Percentiles rank a stretch among this genome's conserved stretches.
phyloP scores from a whole-genome alignment of 2,888 invertebrate genomes.

The Drosophila atripex region DNA sequence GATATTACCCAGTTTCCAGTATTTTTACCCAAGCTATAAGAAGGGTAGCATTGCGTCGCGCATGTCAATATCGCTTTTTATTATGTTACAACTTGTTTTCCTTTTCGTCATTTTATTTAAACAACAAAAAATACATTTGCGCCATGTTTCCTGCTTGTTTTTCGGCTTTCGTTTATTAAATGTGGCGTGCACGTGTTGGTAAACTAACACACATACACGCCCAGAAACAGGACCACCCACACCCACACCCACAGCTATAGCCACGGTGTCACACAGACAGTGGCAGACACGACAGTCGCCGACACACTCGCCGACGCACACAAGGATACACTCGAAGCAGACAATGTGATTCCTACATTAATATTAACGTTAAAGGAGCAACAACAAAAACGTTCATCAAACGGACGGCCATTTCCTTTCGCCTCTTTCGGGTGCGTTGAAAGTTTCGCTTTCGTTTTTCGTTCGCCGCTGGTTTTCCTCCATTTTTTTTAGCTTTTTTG shows the following conservation, averaged over 20 bases:
- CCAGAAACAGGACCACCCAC: conserved; percentile 15
- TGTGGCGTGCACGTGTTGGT: conserved; percentile 75
- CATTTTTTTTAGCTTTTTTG: conserved; percentile 43
- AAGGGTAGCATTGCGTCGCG: conserved; percentile 32
- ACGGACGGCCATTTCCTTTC: conserved; percentile 57
- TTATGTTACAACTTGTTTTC: conserved; percentile 46
- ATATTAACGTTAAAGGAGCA: conserved; percentile 68
- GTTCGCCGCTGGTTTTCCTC: conserved; percentile 37
- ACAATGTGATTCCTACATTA: conserved; percentile 68
- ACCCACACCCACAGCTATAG: conserved; percentile 21
- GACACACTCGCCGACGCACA: conserved; percentile 27
- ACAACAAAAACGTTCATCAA: conserved; percentile 66
- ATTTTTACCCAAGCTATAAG: neutral
- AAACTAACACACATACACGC: conserved; percentile 49
- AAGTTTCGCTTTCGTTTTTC: conserved; percentile 53
- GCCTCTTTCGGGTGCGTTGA: conserved; percentile 70
- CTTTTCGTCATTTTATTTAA: conserved; percentile 61
- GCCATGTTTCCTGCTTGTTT: conserved; percentile 59
- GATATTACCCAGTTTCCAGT: neutral
- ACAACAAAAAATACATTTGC: conserved; percentile 67
- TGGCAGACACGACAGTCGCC: conserved; percentile 43
- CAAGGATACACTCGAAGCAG: conserved; percentile 51
- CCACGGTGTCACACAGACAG: conserved; percentile 16
- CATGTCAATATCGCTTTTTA: conserved; percentile 13
- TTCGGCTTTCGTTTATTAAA: conserved; percentile 64